Base-by-base conservation (phyloP, 2,797 vertebrate genomes). In the Trematomus bernacchii region DNA sequence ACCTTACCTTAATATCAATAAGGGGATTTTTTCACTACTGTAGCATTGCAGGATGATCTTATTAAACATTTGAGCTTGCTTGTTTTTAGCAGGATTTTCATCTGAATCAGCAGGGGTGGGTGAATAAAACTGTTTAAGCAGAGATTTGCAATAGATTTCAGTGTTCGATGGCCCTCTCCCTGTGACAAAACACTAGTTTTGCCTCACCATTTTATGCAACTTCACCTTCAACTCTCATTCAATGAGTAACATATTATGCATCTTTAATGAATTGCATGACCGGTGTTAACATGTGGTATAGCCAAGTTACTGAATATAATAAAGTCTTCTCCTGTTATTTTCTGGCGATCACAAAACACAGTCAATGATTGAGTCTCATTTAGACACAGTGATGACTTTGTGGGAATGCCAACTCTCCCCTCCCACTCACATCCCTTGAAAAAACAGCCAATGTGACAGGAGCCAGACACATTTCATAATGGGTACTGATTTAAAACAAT, bases 21-120 rank as follows among this genome's bases (percentile, higher is more conserved):
- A 71, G 59, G 15, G 9, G 12, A 73, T 84, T 82, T 73, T 83
- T 77, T 64, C 15, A 23, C 46, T 16, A 1, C 59, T 64, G 52
- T 18, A 57, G 54, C 2, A 0, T 52, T 71, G 77, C 30, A 46
- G 59, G 66, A 67, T 88, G 53, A 72, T 73, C 42, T 23, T 55
- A 27, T 61, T 77, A 79, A 70, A 48, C 60, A 72, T 60, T 74
- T 76, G 66, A 74, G 27, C 65, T 53, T 64, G 44, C 58, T 76
- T 73, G 54, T 77, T 58, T 60, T 78, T 19, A 71, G 23, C 23
- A 42, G 50, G 61, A 76, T 59, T 73, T 73, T 55, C 43, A 6
- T 19, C 52, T 68, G 59, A 83, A 77, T 77, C 19, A 71, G 68
- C 48, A 52, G 54, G 46, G 57, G 33, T 60, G 11, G 18, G 43